Base-by-base conservation (phyloP, 2,797 vertebrate species). In the Eulemur albifrons region DNA sequence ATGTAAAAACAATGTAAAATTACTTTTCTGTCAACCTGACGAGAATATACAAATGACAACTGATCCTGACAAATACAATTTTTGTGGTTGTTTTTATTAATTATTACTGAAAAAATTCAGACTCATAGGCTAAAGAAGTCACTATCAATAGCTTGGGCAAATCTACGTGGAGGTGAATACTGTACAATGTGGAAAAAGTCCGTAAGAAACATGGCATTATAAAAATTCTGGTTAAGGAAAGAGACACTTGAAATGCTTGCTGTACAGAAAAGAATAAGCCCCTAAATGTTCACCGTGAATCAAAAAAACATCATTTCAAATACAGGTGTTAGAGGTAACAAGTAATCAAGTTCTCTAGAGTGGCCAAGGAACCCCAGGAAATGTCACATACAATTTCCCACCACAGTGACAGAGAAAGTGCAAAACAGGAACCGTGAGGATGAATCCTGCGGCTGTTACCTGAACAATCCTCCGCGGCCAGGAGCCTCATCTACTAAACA, bases 301-400 rank as follows among this genome's bases (percentile, higher is more conserved):
- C 43, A 25, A 82, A 69, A 43, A 38, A 63, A 72, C n/a, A 61
- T 10, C n/a, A 32, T 59, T 61, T 69, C n/a, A 40, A 57, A 67
- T 4, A 69, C 94, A 93, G 70, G 57, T 82, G 59, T 92, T 32
- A 93, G 50, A 92, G 43, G 2, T 89, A 94, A 70, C 54, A 92
- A 73, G 69, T 67, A 82, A 85, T 73, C 59, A 54, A 57, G 75
- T 63, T 94, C 72, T 57, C 59, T 5, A 59, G 43, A 70, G 43
- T 11, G 21, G 54, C 61, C 21, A 30, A 43, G 5, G 8, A 65
- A 92, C 38, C n/a, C 40, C 4, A 89, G 77, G 86, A 93, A 92
- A 69, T 88, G 23, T 88, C 70, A 18, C 11, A 59, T 7, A 7
- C 2, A 9, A 75, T 77, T 92, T 94, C 38, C 54, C 50, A 80